A percentile compares a stretch with the other conserved stretches of the same genome.
phyloP scores from a whole-genome alignment of 2,888 invertebrate genomes.

The Polymixis lichenea region DNA sequence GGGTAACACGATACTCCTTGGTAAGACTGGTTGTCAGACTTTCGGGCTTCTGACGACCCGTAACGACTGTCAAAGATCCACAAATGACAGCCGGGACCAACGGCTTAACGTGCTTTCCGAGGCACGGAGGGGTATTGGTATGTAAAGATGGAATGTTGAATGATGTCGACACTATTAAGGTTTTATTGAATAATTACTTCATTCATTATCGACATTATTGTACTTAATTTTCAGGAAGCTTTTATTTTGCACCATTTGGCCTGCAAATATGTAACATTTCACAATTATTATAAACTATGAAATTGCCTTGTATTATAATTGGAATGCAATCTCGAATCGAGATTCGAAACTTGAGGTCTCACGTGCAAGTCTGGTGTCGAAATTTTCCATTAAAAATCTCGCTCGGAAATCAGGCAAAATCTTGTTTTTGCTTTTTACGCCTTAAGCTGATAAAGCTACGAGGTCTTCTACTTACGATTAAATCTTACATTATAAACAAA shows the following conservation, averaged over 20 bases:
- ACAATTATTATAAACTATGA: neutral
- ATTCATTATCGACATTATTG: neutral
- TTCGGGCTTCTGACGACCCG: no score
- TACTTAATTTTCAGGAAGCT: neutral
- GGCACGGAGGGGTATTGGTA: no score
- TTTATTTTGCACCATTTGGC: neutral
- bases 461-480: neutral
- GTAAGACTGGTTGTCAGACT: no score
- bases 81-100: no score
- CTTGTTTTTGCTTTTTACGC: neutral
- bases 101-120: no score
- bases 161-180: neutral
- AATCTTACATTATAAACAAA: slow-evolving; percentile 7
- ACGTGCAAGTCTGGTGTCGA: neutral
- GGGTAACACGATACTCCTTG: no score
- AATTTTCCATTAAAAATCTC: neutral
- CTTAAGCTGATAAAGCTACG: neutral
- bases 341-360: neutral
- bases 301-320: neutral
- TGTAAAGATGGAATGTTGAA: no score
- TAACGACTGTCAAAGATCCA: no score
- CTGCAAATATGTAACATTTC: neutral
- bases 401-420: neutral
- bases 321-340: neutral
- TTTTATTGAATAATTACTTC: neutral